Percentiles rank a stretch among this genome's conserved stretches.
Evolutionary conservation across 1,140 invertebrate species (phyloP).

Genomic region (honey bee (Apis mellifera)): Amel_HAv3.1 CM009931.2:11100001-11100500

Average conservation of each 20-base stretch:
- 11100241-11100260: neutral
- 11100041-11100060: neutral
- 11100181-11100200: neutral
- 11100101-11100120: neutral
- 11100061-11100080: neutral
- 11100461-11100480: neutral
- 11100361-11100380: constrained; percentile 64
- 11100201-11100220: neutral
- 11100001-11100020: neutral
- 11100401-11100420: constrained; percentile 42
- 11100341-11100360: constrained; percentile 48
- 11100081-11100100: neutral
- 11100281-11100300: constrained; percentile 15
- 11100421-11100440: constrained; percentile 2
- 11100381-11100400: constrained; percentile 52
- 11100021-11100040: too few relatives aligned
- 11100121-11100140: too few relatives aligned
- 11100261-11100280: neutral
- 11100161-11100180: neutral
- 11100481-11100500: neutral
- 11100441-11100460: neutral
- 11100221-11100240: neutral
- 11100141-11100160: neutral
- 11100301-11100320: constrained; percentile 18
- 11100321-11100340: constrained; percentile 63